phyloP scores from a whole-genome alignment of 2,797 vertebrate species.

The Micropoecilia bifurca region DNA sequence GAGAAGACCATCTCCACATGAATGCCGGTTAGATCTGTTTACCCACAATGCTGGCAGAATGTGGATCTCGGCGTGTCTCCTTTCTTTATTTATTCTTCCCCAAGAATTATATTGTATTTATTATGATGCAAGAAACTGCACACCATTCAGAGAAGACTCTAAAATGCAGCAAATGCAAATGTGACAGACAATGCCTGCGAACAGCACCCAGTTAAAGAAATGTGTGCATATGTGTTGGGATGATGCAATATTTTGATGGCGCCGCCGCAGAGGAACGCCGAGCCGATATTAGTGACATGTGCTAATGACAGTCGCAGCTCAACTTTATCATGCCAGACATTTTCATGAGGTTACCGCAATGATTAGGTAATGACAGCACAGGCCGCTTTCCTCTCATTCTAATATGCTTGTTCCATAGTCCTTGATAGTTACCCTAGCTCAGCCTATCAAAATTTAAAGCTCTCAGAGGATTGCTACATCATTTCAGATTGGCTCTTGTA shows the following conservation, averaged over 20 bases:
- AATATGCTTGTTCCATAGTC: conserved; percentile 18
- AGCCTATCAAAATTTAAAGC: conserved; percentile 26
- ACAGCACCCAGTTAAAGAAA: conserved; percentile 17
- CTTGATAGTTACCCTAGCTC: conserved; percentile 21
- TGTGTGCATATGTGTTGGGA: conserved; percentile 24
- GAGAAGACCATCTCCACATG: conserved; percentile 23
- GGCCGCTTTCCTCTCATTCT: conserved; percentile 9
- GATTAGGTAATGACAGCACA: conserved; percentile 33
- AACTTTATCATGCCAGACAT: conserved; percentile 42
- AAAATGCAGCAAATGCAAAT: conserved; percentile 42
- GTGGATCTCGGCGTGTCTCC: not conserved
- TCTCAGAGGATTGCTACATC: conserved; percentile 6
- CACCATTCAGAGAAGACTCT: conserved; percentile 17
- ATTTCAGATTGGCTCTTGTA: conserved; percentile 11
- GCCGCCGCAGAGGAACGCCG: conserved; percentile 41
- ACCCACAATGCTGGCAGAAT: conserved; percentile 5
- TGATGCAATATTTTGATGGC: conserved; percentile 54
- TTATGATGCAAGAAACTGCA: conserved; percentile 33
- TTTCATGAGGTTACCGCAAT: conserved; percentile 33
- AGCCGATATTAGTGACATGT: conserved; percentile 47
- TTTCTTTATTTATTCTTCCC: conserved; percentile 15
- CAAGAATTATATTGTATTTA: conserved; percentile 5
- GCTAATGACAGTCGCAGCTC: conserved; percentile 46
- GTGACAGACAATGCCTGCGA: conserved; percentile 24
- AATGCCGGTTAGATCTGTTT: conserved; percentile 29